A percentile compares a stretch with the other conserved stretches of the same genome.
Evolutionary conservation across 2,797 vertebrate genomes (phyloP).

Genomic region (Ataeniobius toweri): DNA sequence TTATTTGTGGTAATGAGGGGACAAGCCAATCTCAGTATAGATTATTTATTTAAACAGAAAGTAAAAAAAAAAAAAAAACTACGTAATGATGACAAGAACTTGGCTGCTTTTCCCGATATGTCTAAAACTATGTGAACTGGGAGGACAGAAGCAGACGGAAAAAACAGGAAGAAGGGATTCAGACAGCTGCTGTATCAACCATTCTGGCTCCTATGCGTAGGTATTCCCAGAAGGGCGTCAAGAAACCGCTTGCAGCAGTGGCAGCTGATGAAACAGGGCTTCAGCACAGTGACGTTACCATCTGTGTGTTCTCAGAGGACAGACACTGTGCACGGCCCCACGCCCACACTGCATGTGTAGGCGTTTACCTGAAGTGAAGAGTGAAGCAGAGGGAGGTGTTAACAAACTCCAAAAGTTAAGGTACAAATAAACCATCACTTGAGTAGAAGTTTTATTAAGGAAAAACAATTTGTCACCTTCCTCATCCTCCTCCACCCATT

Average conservation of each 20-base stretch:
- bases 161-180: slow-evolving; percentile 1
- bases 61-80: slow-evolving; percentile 47
- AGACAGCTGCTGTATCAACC: slow-evolving; percentile 82
- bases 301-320: slow-evolving; percentile 12
- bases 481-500: slow-evolving; percentile 97
- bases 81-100: neutral
- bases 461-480: slow-evolving; percentile 82
- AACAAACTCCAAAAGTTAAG: neutral
- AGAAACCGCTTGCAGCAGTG: slow-evolving; percentile 82
- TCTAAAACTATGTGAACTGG: slow-evolving; percentile 20
- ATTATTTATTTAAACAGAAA: slow-evolving; percentile 54
- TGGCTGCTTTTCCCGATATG: neutral
- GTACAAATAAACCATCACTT: neutral
- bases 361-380: slow-evolving; percentile 86
- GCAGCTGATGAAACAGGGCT: slow-evolving; percentile 77
- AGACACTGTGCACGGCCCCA: slow-evolving; percentile 63
- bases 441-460: neutral
- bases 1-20: neutral
- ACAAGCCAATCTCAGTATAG: slow-evolving; percentile 5
- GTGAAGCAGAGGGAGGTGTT: neutral
- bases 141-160: neutral
- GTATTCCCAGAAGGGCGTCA: slow-evolving; percentile 94
- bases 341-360: slow-evolving; percentile 87
- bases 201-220: slow-evolving; percentile 84
- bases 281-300: slow-evolving; percentile 34